phyloP scores from a whole-genome alignment of 2,888 invertebrate species.

The Anthrax anthrax region DNA sequence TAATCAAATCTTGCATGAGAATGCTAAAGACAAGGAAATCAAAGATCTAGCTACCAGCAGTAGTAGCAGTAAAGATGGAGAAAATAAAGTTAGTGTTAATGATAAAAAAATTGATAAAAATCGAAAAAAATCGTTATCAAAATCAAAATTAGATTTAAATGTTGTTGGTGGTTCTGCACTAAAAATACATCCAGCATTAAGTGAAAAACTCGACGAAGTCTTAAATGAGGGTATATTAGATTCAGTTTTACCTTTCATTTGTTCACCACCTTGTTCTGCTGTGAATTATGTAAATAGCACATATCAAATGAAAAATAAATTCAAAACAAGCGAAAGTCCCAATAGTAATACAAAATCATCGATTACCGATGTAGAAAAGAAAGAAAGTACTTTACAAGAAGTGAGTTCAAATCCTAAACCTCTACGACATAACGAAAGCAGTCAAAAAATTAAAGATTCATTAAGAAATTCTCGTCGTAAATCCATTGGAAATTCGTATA shows the following conservation, averaged over 20 bases:
- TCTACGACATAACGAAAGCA: neutral
- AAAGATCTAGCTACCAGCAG: neutral
- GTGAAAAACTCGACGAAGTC: slow-evolving; percentile 39
- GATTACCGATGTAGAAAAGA: slow-evolving; percentile 3
- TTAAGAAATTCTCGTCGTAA: slow-evolving; percentile 3
- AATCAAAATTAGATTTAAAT: slow-evolving; percentile 6
- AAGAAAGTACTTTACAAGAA: neutral
- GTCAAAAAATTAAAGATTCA: neutral
- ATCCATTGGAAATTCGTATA: slow-evolving; percentile 1
- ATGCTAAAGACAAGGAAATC: slow-evolving; percentile 5
- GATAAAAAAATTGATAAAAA: slow-evolving; percentile 2
- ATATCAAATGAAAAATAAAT: neutral
- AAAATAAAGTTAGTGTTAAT: neutral
- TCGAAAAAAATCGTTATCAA: slow-evolving; percentile 3
- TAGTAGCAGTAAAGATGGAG: neutral
- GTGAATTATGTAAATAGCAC: neutral
- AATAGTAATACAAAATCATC: neutral
- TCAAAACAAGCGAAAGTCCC: too few species aligned
- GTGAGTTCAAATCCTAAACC: neutral
- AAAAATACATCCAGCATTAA: slow-evolving; percentile 24
- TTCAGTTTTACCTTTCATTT: slow-evolving; percentile 65
- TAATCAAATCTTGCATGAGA: slow-evolving; percentile 19
- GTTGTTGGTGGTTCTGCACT: neutral
- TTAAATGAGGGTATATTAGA: slow-evolving; percentile 71
- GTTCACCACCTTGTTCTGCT: slow-evolving; percentile 19